Evolutionary conservation across 2,888 invertebrate species (phyloP).

Genomic region (Caenorhabditis sp.): DNA sequence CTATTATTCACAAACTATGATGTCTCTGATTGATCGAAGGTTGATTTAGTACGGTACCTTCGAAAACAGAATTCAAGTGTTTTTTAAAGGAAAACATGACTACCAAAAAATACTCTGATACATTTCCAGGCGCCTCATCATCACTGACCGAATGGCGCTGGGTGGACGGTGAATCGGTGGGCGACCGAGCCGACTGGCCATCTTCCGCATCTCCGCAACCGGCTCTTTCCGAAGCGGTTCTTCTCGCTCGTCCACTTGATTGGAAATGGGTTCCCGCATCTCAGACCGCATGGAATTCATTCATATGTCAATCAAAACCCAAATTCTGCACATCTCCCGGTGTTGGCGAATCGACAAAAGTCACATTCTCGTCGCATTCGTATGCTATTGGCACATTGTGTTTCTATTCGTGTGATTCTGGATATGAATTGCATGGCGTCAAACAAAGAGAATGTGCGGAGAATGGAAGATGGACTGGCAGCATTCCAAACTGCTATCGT

Average conservation of each 20-base stretch:
- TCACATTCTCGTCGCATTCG: slow-evolving; percentile 60
- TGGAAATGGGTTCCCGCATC: slow-evolving; percentile 63
- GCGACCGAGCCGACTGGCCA: slow-evolving; percentile 47
- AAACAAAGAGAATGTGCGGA: slow-evolving; percentile 46
- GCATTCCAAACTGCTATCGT: slow-evolving; percentile 57
- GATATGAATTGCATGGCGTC: slow-evolving; percentile 45
- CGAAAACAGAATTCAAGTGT: too few relatives aligned
- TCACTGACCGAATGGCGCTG: slow-evolving; percentile 54
- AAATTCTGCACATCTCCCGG: slow-evolving; percentile 66
- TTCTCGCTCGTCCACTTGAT: slow-evolving; percentile 49
- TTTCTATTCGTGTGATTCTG: slow-evolving; percentile 63
- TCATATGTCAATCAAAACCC: slow-evolving; percentile 61
- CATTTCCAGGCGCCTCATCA: slow-evolving; percentile 32
- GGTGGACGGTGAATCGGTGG: slow-evolving; percentile 53
- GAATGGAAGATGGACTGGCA: slow-evolving; percentile 59
- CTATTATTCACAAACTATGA: too few relatives aligned
- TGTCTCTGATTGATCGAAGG: too few relatives aligned
- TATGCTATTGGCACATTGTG: slow-evolving; percentile 63
- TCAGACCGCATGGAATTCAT: slow-evolving; percentile 61
- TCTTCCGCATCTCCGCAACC: slow-evolving; percentile 29
- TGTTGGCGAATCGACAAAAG: slow-evolving; percentile 57
- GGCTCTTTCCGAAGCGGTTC: slow-evolving; percentile 45
- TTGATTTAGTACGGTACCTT: too few relatives aligned
- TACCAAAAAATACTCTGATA: too few relatives aligned
- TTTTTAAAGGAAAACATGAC: too few relatives aligned